Conservation (phyloP, 2,113 vertebrate species). For the Phaethon lepturus region DNA sequence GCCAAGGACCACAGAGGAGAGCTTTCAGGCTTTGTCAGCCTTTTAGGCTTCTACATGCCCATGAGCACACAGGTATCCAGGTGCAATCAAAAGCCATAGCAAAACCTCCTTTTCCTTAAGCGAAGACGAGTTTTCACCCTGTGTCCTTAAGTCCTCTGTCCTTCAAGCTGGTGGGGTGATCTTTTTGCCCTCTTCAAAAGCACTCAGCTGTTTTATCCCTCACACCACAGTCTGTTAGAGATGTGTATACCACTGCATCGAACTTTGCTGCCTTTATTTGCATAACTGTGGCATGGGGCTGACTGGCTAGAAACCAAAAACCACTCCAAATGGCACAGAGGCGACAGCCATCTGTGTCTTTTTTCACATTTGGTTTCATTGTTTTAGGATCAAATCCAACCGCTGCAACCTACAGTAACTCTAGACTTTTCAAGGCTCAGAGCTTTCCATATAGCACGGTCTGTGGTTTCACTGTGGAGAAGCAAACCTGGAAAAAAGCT, state of each 20-base stretch:
- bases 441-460: constrained; percentile 9
- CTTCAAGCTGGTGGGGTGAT: background rate
- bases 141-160: background rate
- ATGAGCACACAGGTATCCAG: background rate
- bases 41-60: background rate
- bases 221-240: background rate
- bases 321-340: constrained; percentile 37
- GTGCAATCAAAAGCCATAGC: background rate
- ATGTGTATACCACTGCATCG: background rate
- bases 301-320: constrained; percentile 22
- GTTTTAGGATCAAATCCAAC: constrained; percentile 68
- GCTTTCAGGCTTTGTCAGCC: background rate
- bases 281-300: constrained; percentile 35
- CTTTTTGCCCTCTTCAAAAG: background rate
- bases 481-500: constrained; percentile 49
- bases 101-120: background rate
- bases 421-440: constrained; percentile 23
- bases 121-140: background rate
- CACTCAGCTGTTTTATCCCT: background rate
- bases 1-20: background rate
- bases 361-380: constrained; percentile 51
- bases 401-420: constrained; percentile 44
- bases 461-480: constrained; percentile 16
- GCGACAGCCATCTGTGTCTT: constrained; percentile 52
- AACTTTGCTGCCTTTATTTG: background rate